Base-by-base conservation (phyloP, 2,888 invertebrate genomes). In the Diarsia brunnea region DNA sequence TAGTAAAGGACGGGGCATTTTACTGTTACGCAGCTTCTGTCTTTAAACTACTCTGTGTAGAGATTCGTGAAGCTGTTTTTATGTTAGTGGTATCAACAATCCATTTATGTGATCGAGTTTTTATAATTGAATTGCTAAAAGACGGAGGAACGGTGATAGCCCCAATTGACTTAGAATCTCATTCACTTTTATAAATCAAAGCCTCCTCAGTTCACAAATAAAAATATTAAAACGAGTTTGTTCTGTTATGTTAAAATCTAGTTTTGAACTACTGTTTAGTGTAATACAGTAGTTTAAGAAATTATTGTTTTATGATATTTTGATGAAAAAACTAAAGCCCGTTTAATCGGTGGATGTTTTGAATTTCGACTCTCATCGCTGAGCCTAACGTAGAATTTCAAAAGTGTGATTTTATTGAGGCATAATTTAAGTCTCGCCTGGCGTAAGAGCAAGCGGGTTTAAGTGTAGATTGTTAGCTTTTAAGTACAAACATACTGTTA, bases 1-100 rank as follows among this genome's bases (percentile, higher is more conserved):
- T 5, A 38, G 5, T 0, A 7, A 27, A 49, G 8, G 16, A 0
- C 0, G 7, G 3, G 19, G 0, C 16, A 16, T 58, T 64, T n/a
- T 19, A 8, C 5, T 31, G 45, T 14, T 2, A n/a, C 1, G 7
- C 38, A 0, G 12, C 47, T 38, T 73, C 78, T 78, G 60, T 16
- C 1, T 12, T 21, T n/a, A 11, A 10, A 47, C 38, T 78, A 76
- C 74, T 85, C 85, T 88, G 68, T 84, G 78, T 68, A 38, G 24
- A 16, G 63, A 64, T 64, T 79, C 53, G 49, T 80, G 51, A 85
- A 78, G 66, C 63, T 31, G 79, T 79, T 87, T 84, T 81, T 73
- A 73, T 70, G 74, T 69, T 70, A 74, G 81, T 74, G 81, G 73
- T 81, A 78, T 81, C 60, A 75, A 84, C 79, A 73, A 79, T 75